phyloP scores from a whole-genome alignment of 2,797 vertebrate species.

The Thamnophis elegans region DNA sequence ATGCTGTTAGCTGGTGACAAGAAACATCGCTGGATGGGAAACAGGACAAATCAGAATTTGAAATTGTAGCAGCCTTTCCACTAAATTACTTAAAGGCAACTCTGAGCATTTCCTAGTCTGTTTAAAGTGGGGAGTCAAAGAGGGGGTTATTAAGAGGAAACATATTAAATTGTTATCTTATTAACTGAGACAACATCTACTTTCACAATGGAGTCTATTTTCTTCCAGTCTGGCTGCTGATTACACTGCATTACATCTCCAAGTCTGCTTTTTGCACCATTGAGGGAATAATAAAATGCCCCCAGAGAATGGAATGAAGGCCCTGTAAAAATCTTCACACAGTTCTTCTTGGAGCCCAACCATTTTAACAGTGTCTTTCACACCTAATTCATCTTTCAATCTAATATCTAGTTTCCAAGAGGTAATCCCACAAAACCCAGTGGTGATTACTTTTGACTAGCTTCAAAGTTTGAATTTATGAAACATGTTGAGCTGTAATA shows the following conservation, averaged over 20 bases:
- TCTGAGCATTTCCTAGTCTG: slow-evolving; percentile 43
- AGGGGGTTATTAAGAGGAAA: slow-evolving; percentile 8
- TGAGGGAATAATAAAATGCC: background rate
- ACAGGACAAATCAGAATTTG: slow-evolving; percentile 59
- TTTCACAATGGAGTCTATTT: slow-evolving; percentile 48
- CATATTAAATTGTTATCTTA: slow-evolving; percentile 60
- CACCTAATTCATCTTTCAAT: background rate
- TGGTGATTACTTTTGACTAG: background rate
- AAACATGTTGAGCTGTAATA: background rate
- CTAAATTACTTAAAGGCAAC: slow-evolving; percentile 63
- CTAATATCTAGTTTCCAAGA: background rate
- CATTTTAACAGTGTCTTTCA: background rate
- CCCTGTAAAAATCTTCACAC: background rate
- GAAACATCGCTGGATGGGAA: slow-evolving; percentile 62
- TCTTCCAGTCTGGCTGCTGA: slow-evolving; percentile 38
- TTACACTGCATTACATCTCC: slow-evolving; percentile 34
- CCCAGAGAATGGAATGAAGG: background rate
- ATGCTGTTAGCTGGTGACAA: slow-evolving; percentile 67
- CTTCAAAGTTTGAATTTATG: background rate
- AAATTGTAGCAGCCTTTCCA: slow-evolving; percentile 57
- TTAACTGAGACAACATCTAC: slow-evolving; percentile 56
- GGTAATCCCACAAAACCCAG: background rate
- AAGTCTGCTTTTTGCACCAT: background rate
- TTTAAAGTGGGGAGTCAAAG: slow-evolving; percentile 34
- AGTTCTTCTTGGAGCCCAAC: background rate